These are phyloP conservation scores for Acanthosepion pharaonis DNA, from an alignment of 2,888 invertebrate genomes.

Conservation along the genomic window DNA sequence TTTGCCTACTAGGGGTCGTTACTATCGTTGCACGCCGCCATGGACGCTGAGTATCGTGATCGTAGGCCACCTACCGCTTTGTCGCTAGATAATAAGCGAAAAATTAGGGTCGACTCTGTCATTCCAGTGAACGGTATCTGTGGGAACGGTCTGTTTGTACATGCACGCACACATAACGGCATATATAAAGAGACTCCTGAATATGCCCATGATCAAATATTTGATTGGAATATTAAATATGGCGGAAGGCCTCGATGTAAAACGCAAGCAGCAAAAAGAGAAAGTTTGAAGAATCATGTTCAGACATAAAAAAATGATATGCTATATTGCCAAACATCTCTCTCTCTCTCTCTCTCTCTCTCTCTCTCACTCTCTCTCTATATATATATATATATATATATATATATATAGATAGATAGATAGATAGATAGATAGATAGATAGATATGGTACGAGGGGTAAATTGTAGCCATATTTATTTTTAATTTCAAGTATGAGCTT, in stretches of 20 bases:
- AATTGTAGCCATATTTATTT: no score
- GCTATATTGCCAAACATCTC: no score
- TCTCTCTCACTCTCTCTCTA: no score
- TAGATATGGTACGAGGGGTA: no score
- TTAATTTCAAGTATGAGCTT: no score
- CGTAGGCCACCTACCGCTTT: constrained; percentile 33
- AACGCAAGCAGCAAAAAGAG: not conserved
- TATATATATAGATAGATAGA: no score
- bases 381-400: no score
- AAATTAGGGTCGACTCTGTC: constrained; percentile 33
- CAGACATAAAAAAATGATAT: not conserved
- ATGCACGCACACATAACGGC: not conserved
- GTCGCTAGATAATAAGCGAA: constrained; percentile 33
- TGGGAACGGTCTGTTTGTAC: not conserved
- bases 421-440: no score
- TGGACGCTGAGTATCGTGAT: not conserved
- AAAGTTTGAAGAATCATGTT: not conserved
- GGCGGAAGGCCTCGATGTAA: not conserved
- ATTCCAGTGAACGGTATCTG: not conserved
- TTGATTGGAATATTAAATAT: not conserved
- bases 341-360: no score
- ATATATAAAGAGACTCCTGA: not conserved
- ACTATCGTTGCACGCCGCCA: constrained; percentile 9
- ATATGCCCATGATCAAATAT: not conserved
- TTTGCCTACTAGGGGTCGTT: not conserved